Percentiles rank a stretch among this genome's conserved stretches.
These are phyloP conservation scores for Ophioninae sp. DNA, from an alignment of 2,888 invertebrate genomes.

Conservation along the genomic window DNA sequence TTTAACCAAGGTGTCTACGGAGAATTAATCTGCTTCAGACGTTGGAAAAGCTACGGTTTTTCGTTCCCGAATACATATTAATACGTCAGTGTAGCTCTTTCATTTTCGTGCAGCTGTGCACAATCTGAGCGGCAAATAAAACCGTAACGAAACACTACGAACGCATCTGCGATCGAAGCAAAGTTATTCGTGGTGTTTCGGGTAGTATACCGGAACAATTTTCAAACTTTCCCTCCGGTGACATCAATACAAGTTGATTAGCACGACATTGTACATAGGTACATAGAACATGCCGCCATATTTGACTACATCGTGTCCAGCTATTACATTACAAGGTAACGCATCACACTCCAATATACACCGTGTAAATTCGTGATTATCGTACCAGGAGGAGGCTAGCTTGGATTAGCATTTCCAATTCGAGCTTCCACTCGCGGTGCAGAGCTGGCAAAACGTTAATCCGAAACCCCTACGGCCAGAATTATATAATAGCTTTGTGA, in stretches of 20 bases:
- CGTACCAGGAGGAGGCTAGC: constrained; percentile 37
- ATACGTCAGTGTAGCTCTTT: neutral
- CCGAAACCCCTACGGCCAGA: constrained; percentile 41
- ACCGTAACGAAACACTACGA: neutral
- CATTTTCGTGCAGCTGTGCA: neutral
- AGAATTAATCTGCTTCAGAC: neutral
- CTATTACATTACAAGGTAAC: constrained; percentile 49
- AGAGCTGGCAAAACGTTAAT: constrained; percentile 52
- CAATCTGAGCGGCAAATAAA: neutral
- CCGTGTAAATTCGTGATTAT: constrained; percentile 60
- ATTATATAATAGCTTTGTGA: constrained; percentile 40
- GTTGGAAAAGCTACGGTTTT: neutral
- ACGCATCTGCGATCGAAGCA: neutral
- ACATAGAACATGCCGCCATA: neutral
- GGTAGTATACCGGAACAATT: neutral
- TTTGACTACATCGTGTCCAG: constrained; percentile 17
- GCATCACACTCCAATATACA: constrained; percentile 52
- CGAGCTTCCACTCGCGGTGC: constrained; percentile 35
- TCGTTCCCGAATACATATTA: neutral
- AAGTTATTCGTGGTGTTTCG: too few relatives aligned
- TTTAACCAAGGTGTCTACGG: too few relatives aligned
- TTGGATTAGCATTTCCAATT: constrained; percentile 60
- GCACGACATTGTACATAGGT: neutral
- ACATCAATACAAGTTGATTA: neutral
- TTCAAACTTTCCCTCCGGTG: neutral